phyloP scores from a whole-genome alignment of 1,140 invertebrate species.

The Lepidurus packardi region DNA sequence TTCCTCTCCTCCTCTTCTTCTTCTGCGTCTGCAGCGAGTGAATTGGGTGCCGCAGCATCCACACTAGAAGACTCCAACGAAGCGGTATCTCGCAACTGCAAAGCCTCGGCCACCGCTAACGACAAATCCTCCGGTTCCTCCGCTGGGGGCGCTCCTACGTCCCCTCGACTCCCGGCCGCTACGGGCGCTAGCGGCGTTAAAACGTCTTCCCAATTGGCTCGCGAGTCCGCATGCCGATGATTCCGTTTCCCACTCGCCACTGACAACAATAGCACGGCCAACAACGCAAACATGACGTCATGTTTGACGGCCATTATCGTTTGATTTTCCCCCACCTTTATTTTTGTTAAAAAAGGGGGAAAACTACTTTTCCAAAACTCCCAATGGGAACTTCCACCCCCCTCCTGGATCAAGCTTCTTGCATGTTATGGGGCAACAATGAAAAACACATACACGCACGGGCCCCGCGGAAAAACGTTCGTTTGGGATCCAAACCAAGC shows the following conservation, averaged over 20 bases:
- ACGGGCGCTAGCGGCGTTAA: not conserved
- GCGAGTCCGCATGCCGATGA: not conserved
- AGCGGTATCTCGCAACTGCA: not conserved
- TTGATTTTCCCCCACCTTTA: not conserved
- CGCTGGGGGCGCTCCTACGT: not conserved
- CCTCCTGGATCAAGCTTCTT: not conserved
- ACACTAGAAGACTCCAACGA: not conserved
- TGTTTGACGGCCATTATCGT: not conserved
- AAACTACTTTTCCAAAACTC: not conserved
- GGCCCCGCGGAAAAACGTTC: not conserved
- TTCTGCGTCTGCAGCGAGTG: not conserved
- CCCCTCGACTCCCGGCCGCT: not conserved
- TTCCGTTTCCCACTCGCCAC: not conserved
- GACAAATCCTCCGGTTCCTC: slow-evolving; percentile 7
- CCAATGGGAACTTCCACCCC: not conserved
- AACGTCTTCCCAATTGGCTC: not conserved
- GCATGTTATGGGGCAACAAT: not conserved
- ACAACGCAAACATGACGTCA: not conserved
- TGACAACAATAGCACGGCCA: not conserved
- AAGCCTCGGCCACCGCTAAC: not conserved
- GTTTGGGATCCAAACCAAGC: not conserved
- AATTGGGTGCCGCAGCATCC: not conserved
- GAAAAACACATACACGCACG: slow-evolving; percentile 11
- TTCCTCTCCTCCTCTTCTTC: not conserved
- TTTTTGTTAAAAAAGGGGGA: not conserved